phyloP scores from a whole-genome alignment of 2,888 invertebrate genomes.

The Sminthurinus aureus region DNA sequence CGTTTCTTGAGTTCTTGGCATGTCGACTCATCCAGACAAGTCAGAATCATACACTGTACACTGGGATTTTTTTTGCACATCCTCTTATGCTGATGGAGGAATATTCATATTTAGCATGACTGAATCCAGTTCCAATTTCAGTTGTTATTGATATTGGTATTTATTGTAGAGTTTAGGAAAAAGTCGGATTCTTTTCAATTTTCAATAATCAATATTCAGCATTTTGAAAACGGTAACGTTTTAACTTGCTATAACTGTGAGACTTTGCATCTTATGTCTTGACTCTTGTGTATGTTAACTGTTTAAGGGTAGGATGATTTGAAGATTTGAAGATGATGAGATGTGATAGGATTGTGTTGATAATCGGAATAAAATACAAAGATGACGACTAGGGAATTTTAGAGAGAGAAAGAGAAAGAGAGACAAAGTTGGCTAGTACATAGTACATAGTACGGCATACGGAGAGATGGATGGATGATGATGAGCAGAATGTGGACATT shows the following conservation, averaged over 20 bases:
- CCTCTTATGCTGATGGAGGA: background rate
- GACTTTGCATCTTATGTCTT: background rate
- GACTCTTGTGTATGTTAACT: background rate
- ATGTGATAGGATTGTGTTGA: slow-evolving; percentile 2
- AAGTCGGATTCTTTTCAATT: too few species aligned
- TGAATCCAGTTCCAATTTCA: too few species aligned
- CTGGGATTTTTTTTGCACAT: too few species aligned
- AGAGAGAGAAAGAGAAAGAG: background rate
- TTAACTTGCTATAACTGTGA: background rate
- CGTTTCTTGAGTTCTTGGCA: too few species aligned
- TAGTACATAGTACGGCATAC: too few species aligned
- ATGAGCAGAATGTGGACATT: slow-evolving; percentile 22
- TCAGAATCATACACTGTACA: background rate
- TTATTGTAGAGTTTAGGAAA: too few species aligned
- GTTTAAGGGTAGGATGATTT: background rate
- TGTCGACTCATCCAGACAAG: background rate
- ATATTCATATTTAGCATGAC: too few species aligned
- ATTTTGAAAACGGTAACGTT: too few species aligned
- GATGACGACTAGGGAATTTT: background rate
- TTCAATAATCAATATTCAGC: too few species aligned
- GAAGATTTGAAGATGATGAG: too few species aligned
- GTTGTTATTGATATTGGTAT: too few species aligned
- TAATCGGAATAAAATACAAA: slow-evolving; percentile 14
- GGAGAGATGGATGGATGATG: slow-evolving; percentile 28
- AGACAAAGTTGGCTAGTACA: too few species aligned